Evolutionary conservation across 2,113 vertebrate species (phyloP), one percentile per base, ranked within the genome.

Genomic region (Saguinus imperator): DNA sequence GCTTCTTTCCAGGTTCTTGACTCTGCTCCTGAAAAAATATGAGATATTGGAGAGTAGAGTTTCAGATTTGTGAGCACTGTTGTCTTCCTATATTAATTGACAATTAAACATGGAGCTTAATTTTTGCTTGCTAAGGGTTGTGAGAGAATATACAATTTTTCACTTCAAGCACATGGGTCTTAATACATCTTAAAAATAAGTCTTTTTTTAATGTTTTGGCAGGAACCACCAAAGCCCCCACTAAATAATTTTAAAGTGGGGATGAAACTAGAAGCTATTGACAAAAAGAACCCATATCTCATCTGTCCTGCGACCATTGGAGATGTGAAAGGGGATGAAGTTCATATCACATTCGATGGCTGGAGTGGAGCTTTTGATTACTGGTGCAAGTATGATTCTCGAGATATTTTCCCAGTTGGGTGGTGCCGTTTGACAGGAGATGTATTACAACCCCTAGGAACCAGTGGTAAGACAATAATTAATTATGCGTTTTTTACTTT

Each of bases 291-390:
- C 89, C 99, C 99, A 0, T 99, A 99, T 98, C 98, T 99, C 92
- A 99, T 99, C 98, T 99, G 99, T 58, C 99, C 99, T 0, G 99
- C 99, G 91, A 99, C 99, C 91, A 98, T 99, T 45, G 99, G 99
- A 40, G 99, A 99, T 96, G 99, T 99, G 93, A 99, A 98, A 98
- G 99, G 99, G 52, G 99, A 99, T 0, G 99, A 99, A 98, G 98
- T 99, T 96, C 99, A 99, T 58, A 98, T 99, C 96, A 99, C 99
- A 68, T 99, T 99, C 68, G 99, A 99, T 87, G 99, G 99, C 9
- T 99, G 99, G 99, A 99, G 99, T 92, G 99, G 99, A 20, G 99
- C 99, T 91, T 99, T 99, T 91, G 99, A 99, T 98, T 99, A 99
- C 96, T 99, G 99, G 99, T 99, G 99, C 98, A 99, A 99, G 97